A percentile compares a stretch with the other conserved stretches of the same genome.
These are phyloP conservation scores for Anadara kagoshimensis DNA, from an alignment of 1,140 invertebrate genomes.

Conservation along the genomic window DNA sequence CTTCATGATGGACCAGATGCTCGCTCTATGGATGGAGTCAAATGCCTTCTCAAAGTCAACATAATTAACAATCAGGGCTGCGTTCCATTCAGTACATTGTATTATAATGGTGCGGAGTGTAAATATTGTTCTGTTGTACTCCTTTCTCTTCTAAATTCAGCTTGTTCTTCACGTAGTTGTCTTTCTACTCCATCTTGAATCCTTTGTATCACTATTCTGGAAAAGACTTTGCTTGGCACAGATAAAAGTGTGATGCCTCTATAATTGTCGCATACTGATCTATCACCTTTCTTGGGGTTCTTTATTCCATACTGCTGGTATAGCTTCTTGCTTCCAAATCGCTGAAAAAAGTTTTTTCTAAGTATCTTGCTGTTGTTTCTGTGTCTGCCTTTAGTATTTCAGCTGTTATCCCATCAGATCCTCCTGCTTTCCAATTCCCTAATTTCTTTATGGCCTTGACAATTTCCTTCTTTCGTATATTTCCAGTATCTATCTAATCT, in stretches of 20 bases:
- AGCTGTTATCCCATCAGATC: background rate
- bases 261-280: no score
- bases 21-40: slow-evolving; percentile 21
- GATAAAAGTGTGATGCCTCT: no score
- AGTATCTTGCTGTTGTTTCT: slow-evolving; percentile 3
- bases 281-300: no score
- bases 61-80: slow-evolving; percentile 16
- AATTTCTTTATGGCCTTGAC: background rate
- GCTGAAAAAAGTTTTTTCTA: background rate
- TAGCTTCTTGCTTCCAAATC: no score
- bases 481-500: slow-evolving; percentile 4
- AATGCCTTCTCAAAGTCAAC: slow-evolving; percentile 29
- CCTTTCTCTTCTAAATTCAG: no score
- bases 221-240: no score
- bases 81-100: no score
- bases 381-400: background rate
- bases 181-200: no score
- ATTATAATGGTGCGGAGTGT: no score
- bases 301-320: no score
- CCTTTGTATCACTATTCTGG: no score
- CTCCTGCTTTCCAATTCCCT: slow-evolving; percentile 5
- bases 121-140: slow-evolving; percentile 6
- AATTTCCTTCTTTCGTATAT: background rate
- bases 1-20: slow-evolving; percentile 22
- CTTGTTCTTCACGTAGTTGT: no score